These are phyloP conservation scores for Bradypus variegatus DNA, from an alignment of 2,797 vertebrate genomes.

Conservation along the genomic window DNA sequence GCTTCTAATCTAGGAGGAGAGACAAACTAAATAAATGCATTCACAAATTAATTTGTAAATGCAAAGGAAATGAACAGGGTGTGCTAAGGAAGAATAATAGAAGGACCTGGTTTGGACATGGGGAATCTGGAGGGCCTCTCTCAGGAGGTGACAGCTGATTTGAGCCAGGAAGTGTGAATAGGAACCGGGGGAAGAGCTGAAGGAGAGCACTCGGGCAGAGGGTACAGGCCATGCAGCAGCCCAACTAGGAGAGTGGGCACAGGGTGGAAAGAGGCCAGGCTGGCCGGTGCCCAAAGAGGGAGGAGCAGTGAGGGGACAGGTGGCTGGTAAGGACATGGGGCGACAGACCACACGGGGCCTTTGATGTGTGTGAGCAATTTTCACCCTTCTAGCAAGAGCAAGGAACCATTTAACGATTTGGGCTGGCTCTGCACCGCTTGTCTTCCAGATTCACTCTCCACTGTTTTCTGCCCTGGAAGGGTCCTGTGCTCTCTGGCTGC, in stretches of 20 bases:
- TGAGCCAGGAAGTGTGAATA: neutral
- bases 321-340: neutral
- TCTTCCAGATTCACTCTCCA: neutral
- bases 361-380: neutral
- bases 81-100: neutral
- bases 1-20: neutral
- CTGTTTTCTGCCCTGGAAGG: neutral
- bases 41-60: neutral
- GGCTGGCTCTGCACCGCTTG: neutral
- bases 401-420: neutral
- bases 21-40: neutral
- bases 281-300: neutral
- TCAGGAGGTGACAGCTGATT: neutral
- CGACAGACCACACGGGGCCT: neutral
- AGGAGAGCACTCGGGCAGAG: neutral
- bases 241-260: accelerated
- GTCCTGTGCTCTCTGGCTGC: neutral
- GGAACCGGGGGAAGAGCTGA: neutral
- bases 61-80: neutral
- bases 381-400: neutral
- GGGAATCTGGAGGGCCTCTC: neutral
- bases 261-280: neutral
- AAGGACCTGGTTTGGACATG: neutral
- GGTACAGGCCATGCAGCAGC: neutral
- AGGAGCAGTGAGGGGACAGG: neutral